Conservation (phyloP, 2,888 invertebrate species). For the Drosophila putrida region DNA sequence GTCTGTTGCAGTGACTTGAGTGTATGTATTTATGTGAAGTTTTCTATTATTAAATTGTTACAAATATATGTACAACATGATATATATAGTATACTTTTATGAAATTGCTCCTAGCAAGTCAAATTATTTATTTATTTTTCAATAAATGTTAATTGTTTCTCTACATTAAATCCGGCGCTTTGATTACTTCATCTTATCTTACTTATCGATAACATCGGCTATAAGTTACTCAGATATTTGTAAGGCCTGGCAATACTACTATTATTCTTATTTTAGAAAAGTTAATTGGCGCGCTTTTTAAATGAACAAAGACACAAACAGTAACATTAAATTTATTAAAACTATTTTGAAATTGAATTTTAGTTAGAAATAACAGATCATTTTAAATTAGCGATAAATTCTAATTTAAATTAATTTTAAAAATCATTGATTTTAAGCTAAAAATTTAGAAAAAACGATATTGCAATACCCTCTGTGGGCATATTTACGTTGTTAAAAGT, state of each 20-base stretch:
- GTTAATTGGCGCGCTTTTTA: too few relatives aligned
- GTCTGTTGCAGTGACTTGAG: background rate
- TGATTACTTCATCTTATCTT: background rate
- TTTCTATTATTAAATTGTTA: conserved; percentile 33
- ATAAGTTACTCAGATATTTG: background rate
- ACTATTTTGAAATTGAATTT: too few relatives aligned
- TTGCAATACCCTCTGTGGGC: too few relatives aligned
- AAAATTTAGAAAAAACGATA: too few relatives aligned
- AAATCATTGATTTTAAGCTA: too few relatives aligned
- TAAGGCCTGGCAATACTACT: conserved; percentile 26
- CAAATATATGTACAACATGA: conserved; percentile 8
- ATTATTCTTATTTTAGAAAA: background rate
- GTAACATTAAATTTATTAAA: too few relatives aligned
- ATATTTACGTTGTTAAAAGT: too few relatives aligned
- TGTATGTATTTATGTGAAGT: conserved; percentile 25
- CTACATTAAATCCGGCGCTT: background rate
- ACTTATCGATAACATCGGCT: conserved; percentile 25
- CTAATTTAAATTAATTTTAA: too few relatives aligned
- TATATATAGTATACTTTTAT: background rate
- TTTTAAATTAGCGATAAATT: too few relatives aligned
- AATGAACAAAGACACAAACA: too few relatives aligned
- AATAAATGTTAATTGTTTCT: background rate
- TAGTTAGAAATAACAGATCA: too few relatives aligned
- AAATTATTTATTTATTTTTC: conserved; percentile 1
- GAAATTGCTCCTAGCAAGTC: background rate